phyloP scores from a whole-genome alignment of 2,113 vertebrate genomes.

The Sceloporus undulatus region DNA sequence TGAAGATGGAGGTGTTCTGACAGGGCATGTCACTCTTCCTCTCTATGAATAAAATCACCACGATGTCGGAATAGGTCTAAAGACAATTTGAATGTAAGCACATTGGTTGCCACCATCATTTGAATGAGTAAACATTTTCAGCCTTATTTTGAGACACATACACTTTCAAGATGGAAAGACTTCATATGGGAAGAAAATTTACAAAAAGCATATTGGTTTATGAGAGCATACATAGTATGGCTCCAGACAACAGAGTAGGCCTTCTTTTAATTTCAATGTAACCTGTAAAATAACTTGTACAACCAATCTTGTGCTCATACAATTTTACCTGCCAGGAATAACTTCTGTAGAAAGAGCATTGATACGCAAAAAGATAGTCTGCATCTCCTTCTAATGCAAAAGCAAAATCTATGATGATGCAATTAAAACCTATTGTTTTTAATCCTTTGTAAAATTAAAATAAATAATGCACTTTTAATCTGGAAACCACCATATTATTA shows the following conservation, averaged over 20 bases:
- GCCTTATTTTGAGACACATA: not conserved
- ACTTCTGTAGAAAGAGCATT: not conserved
- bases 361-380: not conserved
- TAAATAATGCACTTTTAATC: constrained; percentile 26
- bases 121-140: not conserved
- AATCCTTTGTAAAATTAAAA: constrained; percentile 8
- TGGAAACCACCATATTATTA: constrained; percentile 24
- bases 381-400: not conserved
- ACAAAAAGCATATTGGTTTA: too few species aligned
- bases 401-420: not conserved
- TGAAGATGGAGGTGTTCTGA: too few species aligned
- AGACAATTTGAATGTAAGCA: not conserved
- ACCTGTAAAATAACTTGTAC: not conserved
- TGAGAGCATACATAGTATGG: too few species aligned
- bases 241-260: too few species aligned
- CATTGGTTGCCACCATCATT: not conserved
- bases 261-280: not conserved
- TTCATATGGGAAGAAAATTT: too few species aligned
- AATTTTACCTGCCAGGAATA: not conserved
- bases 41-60: not conserved
- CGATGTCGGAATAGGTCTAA: not conserved
- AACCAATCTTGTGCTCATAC: not conserved
- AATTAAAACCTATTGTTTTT: constrained; percentile 21
- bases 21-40: not conserved
- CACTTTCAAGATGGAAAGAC: too few species aligned